Conservation (phyloP, 2,888 invertebrate species). For the Ormyrus labotus region DNA sequence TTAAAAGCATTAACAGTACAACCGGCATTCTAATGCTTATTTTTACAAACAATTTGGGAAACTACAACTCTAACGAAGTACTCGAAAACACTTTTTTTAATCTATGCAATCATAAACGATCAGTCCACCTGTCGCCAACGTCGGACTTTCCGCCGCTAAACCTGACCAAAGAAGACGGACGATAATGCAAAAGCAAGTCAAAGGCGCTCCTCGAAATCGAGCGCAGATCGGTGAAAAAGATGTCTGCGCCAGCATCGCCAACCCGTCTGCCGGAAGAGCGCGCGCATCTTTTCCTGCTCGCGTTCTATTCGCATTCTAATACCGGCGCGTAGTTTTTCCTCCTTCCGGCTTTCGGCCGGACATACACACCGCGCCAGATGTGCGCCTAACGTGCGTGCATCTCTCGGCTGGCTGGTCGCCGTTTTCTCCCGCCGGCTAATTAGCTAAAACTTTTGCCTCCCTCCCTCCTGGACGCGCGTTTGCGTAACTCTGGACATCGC, state of each 20-base stretch:
- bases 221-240: neutral
- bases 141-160: neutral
- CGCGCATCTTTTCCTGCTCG: neutral
- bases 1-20: too few species aligned
- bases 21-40: too few species aligned
- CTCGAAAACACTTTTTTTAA: too few species aligned
- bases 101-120: too few species aligned
- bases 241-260: neutral
- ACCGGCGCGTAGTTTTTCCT: neutral
- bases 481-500: slow-evolving; percentile 71
- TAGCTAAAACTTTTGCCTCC: slow-evolving; percentile 73
- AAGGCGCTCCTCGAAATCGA: neutral
- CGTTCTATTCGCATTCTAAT: slow-evolving; percentile 6
- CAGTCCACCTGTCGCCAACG: too few species aligned
- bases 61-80: too few species aligned
- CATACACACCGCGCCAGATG: neutral
- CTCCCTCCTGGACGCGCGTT: slow-evolving; percentile 57
- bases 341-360: neutral
- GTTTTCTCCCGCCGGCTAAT: slow-evolving; percentile 71
- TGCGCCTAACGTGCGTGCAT: slow-evolving; percentile 44
- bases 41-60: too few species aligned
- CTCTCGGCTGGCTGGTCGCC: slow-evolving; percentile 72
- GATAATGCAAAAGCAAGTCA: neutral
- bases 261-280: neutral
- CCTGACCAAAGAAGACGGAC: neutral